Evolutionary conservation across 2,888 invertebrate species (phyloP).

Genomic region (Camponotus fellah): DNA sequence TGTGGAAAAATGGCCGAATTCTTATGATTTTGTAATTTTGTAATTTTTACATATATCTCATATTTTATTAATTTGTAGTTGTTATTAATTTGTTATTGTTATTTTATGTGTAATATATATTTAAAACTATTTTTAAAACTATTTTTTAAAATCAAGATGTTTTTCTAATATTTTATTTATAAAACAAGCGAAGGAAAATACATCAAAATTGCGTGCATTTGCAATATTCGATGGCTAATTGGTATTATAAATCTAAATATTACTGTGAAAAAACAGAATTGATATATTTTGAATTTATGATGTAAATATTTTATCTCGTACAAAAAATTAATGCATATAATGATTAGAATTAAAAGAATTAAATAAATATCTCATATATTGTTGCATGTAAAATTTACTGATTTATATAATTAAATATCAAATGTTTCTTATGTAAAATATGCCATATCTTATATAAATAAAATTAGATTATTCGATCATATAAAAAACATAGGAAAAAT

Average conservation of each 20-base stretch:
- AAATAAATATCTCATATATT: conserved; percentile 21
- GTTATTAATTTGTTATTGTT: too few relatives aligned
- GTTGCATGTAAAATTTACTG: neutral
- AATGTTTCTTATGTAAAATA: neutral
- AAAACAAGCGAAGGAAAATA: conserved; percentile 23
- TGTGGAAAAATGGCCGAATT: too few relatives aligned
- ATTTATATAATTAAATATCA: conserved; percentile 15
- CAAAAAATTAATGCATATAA: neutral
- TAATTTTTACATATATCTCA: too few relatives aligned
- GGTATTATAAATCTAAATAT: conserved; percentile 4
- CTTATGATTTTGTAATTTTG: too few relatives aligned
- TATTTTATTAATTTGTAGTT: too few relatives aligned
- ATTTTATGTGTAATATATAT: too few relatives aligned
- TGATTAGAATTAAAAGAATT: conserved; percentile 38
- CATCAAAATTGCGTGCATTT: neutral
- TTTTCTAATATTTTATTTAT: neutral
- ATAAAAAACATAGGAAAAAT: neutral
- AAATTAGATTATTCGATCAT: neutral
- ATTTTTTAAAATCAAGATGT: too few relatives aligned
- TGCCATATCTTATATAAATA: neutral
- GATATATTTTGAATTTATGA: conserved; percentile 16
- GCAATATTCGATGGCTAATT: neutral
- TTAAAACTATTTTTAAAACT: too few relatives aligned
- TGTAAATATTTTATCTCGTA: neutral
- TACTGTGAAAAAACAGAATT: neutral